These are phyloP conservation scores for Frankliniella intonsa DNA, from an alignment of 2,888 invertebrate species.

Conservation along the genomic window DNA sequence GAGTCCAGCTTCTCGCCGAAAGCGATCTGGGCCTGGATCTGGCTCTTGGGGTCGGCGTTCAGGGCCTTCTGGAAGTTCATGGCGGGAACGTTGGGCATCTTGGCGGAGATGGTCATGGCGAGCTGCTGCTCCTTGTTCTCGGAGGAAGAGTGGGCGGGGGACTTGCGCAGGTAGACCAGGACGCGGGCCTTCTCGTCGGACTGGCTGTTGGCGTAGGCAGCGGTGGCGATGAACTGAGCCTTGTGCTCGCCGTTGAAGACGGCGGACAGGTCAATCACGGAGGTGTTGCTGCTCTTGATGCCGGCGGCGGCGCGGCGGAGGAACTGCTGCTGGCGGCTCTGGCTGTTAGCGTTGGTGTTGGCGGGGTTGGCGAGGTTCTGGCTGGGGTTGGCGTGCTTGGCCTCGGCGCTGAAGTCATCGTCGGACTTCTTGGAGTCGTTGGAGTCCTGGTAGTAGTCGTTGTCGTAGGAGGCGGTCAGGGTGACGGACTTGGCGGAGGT, in stretches of 20 bases:
- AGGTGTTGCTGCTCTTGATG: slow-evolving; percentile 51
- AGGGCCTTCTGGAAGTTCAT: slow-evolving; percentile 55
- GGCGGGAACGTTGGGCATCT: slow-evolving; percentile 51
- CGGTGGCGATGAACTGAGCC: slow-evolving; percentile 52
- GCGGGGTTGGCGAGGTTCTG: slow-evolving; percentile 23
- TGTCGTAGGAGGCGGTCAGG: slow-evolving; percentile 45
- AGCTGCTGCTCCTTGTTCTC: slow-evolving; percentile 48
- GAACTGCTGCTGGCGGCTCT: slow-evolving; percentile 51
- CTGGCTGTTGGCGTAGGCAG: slow-evolving; percentile 54
- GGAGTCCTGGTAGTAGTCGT: slow-evolving; percentile 1
- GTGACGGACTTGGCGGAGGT: slow-evolving; percentile 50
- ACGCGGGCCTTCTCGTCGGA: slow-evolving; percentile 54
- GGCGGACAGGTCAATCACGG: slow-evolving; percentile 53
- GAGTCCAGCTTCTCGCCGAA: slow-evolving; percentile 50
- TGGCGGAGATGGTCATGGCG: slow-evolving; percentile 49
- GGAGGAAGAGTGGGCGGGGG: slow-evolving; percentile 41
- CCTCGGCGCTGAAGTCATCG: slow-evolving; percentile 35
- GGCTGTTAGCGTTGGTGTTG: slow-evolving; percentile 30
- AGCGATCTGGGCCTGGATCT: slow-evolving; percentile 49
- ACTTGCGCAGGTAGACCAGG: slow-evolving; percentile 50
- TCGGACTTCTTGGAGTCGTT: background rate
- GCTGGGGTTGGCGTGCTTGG: slow-evolving; percentile 33
- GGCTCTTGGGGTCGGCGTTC: slow-evolving; percentile 50
- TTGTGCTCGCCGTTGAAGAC: slow-evolving; percentile 54
- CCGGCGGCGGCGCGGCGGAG: slow-evolving; percentile 53